Evolutionary conservation across 2,113 vertebrate genomes (phyloP).

Genomic region (Nesogale talazaci): DNA sequence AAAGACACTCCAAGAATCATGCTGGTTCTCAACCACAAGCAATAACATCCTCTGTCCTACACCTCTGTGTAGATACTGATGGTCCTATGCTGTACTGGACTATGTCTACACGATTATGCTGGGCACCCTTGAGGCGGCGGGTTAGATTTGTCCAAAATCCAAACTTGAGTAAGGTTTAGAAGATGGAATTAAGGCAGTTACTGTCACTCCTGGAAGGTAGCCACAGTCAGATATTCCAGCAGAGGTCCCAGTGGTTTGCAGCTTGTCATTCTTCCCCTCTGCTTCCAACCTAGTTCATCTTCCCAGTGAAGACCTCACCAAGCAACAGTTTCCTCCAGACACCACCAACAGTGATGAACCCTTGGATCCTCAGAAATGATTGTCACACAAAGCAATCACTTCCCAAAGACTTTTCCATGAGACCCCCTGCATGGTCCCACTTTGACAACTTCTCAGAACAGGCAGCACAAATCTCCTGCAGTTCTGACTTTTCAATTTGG

Average conservation of each 20-base stretch:
- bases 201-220: background rate
- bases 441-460: background rate
- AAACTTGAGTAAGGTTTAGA: background rate
- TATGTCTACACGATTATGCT: background rate
- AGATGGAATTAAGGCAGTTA: background rate
- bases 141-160: slow-evolving; percentile 18
- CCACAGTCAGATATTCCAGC: background rate
- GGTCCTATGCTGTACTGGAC: background rate
- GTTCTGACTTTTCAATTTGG: background rate
- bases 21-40: too few species aligned
- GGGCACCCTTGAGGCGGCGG: background rate
- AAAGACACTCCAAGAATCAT: too few species aligned
- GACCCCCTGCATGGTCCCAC: background rate
- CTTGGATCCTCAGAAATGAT: background rate
- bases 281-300: background rate
- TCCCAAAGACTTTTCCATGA: background rate
- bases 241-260: background rate
- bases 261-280: background rate
- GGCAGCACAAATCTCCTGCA: background rate
- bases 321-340: background rate
- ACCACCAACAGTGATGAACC: background rate
- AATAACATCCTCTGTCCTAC: too few species aligned
- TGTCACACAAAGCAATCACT: background rate
- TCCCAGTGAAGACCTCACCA: background rate
- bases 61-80: too few species aligned